These are phyloP conservation scores for Colletes latitarsis DNA, from an alignment of 1,140 invertebrate species.

Conservation along the genomic window DNA sequence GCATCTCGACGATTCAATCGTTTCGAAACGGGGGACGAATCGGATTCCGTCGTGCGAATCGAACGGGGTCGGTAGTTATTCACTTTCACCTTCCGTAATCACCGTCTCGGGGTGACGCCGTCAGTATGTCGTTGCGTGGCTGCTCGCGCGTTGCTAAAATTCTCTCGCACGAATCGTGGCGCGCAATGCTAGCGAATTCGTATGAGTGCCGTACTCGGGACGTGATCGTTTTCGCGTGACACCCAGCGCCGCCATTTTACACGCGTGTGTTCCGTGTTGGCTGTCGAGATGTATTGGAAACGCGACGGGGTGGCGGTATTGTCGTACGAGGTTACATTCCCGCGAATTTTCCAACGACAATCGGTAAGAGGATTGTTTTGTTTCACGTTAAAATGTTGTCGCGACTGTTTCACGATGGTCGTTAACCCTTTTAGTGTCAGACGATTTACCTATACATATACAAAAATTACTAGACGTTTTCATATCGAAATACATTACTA, in stretches of 20 bases:
- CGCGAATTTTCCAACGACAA: neutral
- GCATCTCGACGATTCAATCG: too few relatives aligned
- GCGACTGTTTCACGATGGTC: neutral
- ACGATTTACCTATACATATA: too few relatives aligned
- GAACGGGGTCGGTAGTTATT: neutral
- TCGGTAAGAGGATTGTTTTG: slow-evolving; percentile 12
- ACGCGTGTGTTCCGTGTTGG: neutral
- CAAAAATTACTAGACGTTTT: too few relatives aligned
- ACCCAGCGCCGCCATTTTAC: too few relatives aligned
- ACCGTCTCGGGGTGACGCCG: neutral
- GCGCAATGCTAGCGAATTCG: neutral
- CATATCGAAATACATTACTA: too few relatives aligned
- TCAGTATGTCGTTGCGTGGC: neutral
- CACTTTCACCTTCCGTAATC: slow-evolving; percentile 9
- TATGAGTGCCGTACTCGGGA: neutral
- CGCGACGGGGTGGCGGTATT: neutral
- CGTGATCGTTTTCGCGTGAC: neutral
- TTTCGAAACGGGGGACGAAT: neutral
- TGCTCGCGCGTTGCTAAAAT: neutral
- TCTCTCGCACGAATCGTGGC: neutral
- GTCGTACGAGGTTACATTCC: neutral
- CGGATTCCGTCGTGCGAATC: neutral
- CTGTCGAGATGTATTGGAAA: neutral
- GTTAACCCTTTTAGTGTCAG: neutral
- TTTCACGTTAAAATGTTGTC: neutral